Conservation (phyloP, 2,888 invertebrate species). For the Eupsilia transversa region DNA sequence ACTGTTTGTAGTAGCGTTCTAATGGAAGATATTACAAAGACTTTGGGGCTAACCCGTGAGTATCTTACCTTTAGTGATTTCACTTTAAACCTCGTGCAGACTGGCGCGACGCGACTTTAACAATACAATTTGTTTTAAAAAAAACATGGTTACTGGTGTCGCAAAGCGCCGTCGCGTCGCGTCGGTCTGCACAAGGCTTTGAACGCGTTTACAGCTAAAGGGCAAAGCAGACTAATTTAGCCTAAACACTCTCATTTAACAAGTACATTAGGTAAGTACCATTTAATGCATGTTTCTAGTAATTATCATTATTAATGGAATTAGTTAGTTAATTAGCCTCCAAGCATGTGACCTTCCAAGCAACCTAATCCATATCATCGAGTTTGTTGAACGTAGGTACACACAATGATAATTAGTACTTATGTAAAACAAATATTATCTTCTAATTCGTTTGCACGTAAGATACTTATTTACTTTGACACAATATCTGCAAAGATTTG, state of each 20-base stretch:
- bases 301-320: too few species aligned
- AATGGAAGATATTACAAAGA: not conserved
- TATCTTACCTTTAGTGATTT: not conserved
- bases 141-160: too few species aligned
- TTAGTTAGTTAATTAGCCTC: too few species aligned
- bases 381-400: constrained; percentile 16
- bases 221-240: not conserved
- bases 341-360: constrained; percentile 29
- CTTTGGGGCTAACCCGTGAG: not conserved
- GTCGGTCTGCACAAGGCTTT: too few species aligned
- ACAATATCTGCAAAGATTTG: constrained; percentile 18
- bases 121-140: too few species aligned
- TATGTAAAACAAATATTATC: constrained; percentile 44
- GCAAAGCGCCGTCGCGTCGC: too few species aligned
- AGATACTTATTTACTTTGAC: constrained; percentile 39
- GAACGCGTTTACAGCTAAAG: not conserved
- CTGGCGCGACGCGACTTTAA: too few species aligned
- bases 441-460: constrained; percentile 1
- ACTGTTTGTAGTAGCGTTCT: not conserved
- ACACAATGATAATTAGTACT: constrained; percentile 34
- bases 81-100: too few species aligned
- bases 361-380: constrained; percentile 13
- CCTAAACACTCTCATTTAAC: not conserved
- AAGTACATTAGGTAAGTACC: not conserved
- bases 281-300: too few species aligned